Base-by-base conservation (phyloP, 2,888 invertebrate species). In the Zonitis immaculata region DNA sequence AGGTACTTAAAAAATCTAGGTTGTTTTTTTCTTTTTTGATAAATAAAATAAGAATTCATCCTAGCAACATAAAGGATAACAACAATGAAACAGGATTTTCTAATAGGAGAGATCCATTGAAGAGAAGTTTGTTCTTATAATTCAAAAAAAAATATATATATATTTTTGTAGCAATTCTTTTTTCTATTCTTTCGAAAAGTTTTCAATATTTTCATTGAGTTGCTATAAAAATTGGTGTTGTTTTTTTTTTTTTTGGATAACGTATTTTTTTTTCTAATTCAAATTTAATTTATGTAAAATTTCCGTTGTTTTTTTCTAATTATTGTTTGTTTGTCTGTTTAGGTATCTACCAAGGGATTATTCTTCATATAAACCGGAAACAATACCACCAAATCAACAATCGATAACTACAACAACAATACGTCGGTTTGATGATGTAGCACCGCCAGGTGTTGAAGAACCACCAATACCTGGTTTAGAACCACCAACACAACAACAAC, bases 391-490 rank as follows among this genome's bases (percentile, higher is more conserved):
- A 22, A 22, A 22, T 22, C 22, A 22, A 22, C 22, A 22, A 22
- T 22, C 22, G 3, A 57, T 59, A 35, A 66, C 22, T 22, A 57
- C 60, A 35, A 66, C 70, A 3, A 64, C 67, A 0, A 56, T 58
- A 9, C 63, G 70, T 25, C 65, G 69, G 44, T 71, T 79, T 48
- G 82, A 82, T 64, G 83, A 83, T 62, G 80, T 82, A 42, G 78
- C 80, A 52, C 83, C 83, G 12, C 83, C 83, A 7, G 83, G 83
- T 11, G 83, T 84, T 1, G 80, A 81, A 53, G 83, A 84, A 66
- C 83, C 84, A 6, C 80, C 83, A 1, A 79, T 82, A 16, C 83
- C 83, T 32, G 84, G 84, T 20, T 81, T 82, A 66, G 84, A 84
- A 66, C 57, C 35, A 20, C 54, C 47, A 51, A 35, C 42, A 11